Conservation (phyloP, 2,797 vertebrate species). For the Oryzias sinensis region DNA sequence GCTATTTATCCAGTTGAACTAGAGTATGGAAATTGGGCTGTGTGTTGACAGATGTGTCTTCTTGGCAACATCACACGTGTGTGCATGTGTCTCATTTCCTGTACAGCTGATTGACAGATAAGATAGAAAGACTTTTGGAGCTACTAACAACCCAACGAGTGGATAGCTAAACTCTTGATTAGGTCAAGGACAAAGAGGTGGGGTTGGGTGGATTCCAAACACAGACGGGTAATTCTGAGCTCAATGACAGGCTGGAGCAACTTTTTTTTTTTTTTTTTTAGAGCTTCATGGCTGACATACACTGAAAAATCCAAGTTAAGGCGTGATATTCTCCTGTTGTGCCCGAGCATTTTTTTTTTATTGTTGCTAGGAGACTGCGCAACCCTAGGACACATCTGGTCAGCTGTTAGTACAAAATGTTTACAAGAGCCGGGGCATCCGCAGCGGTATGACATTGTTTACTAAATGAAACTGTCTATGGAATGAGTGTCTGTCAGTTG, state of each 20-base stretch:
- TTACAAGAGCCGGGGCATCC: constrained; percentile 45
- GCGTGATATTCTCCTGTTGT: constrained; percentile 23
- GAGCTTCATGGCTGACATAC: constrained; percentile 14
- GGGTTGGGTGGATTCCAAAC: not conserved
- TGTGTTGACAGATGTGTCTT: constrained; percentile 53
- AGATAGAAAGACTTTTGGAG: constrained; percentile 40
- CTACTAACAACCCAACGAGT: constrained; percentile 49
- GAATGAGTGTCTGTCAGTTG: constrained; percentile 14
- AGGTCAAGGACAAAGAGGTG: not conserved
- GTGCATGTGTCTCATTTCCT: constrained; percentile 57
- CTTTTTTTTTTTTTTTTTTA: not conserved
- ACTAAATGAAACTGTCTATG: constrained; percentile 17
- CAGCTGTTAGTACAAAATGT: constrained; percentile 62
- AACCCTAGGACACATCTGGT: constrained; percentile 66
- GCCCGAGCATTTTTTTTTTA: constrained; percentile 42
- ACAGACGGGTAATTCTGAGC: not conserved
- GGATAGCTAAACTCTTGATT: constrained; percentile 16
- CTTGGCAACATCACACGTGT: constrained; percentile 40
- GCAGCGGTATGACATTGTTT: constrained; percentile 33
- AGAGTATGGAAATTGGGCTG: constrained; percentile 49
- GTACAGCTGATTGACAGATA: constrained; percentile 40
- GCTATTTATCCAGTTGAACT: constrained; percentile 33
- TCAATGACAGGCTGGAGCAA: not conserved
- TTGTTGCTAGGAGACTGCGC: constrained; percentile 70
- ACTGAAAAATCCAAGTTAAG: constrained; percentile 5